Conservation (phyloP, 1,140 invertebrate species). For the Tetramorium alpestre region DNA sequence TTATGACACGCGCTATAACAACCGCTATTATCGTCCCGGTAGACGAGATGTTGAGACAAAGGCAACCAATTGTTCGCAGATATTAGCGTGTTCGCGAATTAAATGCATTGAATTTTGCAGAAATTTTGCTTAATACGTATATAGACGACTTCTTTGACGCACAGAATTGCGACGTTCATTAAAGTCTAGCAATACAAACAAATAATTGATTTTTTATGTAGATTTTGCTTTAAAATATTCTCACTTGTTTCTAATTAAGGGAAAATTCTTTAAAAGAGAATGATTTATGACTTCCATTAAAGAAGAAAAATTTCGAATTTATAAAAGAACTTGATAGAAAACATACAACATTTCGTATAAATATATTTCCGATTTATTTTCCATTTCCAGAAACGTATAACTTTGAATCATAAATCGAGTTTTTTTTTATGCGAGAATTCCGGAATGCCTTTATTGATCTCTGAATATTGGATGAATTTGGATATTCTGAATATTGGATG, state of each 20-base stretch:
- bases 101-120: slow-evolving; percentile 6
- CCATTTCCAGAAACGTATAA: background rate
- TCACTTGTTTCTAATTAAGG: background rate
- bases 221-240: background rate
- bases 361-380: background rate
- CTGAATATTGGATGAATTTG: background rate
- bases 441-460: background rate
- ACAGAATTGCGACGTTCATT: background rate
- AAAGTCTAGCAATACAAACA: background rate
- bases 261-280: background rate
- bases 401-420: slow-evolving; percentile 15
- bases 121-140: background rate
- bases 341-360: background rate
- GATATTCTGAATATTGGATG: background rate
- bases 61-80: slow-evolving; percentile 19
- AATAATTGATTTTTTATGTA: background rate
- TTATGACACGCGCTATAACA: slow-evolving; percentile 64
- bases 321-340: background rate
- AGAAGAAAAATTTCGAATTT: background rate
- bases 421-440: background rate
- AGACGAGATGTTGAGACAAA: slow-evolving; percentile 65
- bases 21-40: slow-evolving; percentile 49
- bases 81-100: slow-evolving; percentile 17
- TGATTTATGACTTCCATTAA: background rate
- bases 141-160: background rate